A percentile compares a stretch with the other conserved stretches of the same genome.
Evolutionary conservation across 2,113 vertebrate species (phyloP).

Genomic region (Calyptommatus sinebrachiatus): DNA sequence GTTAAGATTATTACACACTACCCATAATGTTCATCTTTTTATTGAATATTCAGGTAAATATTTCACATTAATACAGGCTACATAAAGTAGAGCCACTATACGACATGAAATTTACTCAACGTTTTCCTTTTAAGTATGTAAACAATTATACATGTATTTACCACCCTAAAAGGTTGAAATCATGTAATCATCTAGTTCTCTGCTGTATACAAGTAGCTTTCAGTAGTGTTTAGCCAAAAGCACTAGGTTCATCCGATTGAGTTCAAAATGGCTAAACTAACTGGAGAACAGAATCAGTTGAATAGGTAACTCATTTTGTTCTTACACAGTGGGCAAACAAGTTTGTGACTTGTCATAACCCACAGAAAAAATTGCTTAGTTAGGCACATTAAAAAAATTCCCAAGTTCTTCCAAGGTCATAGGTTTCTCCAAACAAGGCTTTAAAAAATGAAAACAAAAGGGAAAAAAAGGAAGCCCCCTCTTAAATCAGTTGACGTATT

Average conservation of each 20-base stretch:
- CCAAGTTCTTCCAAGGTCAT: constrained; percentile 75
- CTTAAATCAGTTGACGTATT: constrained; percentile 96
- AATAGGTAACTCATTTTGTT: constrained; percentile 86
- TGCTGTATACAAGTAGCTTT: constrained; percentile 87
- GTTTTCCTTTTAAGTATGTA: constrained; percentile 95
- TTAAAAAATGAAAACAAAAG: constrained; percentile 62
- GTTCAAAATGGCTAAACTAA: constrained; percentile 93
- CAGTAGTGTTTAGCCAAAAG: constrained; percentile 89
- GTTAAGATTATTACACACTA: constrained; percentile 74
- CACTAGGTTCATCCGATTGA: constrained; percentile 83
- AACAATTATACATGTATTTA: constrained; percentile 99
- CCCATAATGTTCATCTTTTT: constrained; percentile 81
- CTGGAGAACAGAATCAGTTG: constrained; percentile 87
- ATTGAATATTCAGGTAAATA: constrained; percentile 99
- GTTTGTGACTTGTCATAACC: constrained; percentile 78
- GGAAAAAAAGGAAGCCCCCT: constrained; percentile 69
- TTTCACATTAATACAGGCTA: constrained; percentile 99
- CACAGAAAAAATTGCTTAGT: constrained; percentile 83
- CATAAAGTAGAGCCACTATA: constrained; percentile 95
- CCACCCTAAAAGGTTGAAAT: constrained; percentile 90
- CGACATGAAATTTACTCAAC: constrained; percentile 85
- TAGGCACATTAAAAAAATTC: constrained; percentile 89
- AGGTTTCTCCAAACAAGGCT: constrained; percentile 73
- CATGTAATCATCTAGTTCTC: constrained; percentile 89
- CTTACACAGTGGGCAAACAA: constrained; percentile 79